Percentiles rank a stretch among this genome's conserved stretches.
Conservation (phyloP, 2,113 vertebrate genomes). For the Eptesicus fuscus region DNA sequence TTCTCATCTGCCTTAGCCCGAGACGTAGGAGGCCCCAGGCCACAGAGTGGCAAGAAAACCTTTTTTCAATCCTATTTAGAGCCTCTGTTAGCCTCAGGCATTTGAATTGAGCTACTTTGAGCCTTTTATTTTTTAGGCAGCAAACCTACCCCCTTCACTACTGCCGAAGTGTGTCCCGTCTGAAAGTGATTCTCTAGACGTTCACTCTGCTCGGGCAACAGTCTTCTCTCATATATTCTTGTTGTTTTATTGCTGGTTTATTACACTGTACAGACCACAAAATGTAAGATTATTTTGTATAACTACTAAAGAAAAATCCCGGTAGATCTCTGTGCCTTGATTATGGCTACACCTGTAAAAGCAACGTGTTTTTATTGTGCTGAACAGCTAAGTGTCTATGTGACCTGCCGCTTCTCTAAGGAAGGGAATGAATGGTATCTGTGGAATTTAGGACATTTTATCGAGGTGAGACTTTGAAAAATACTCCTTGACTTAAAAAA, state of each 20-base stretch:
- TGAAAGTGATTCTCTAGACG: conserved; percentile 82
- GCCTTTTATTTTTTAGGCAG: conserved; percentile 79
- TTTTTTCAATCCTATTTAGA: conserved; percentile 75
- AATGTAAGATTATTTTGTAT: conserved; percentile 99
- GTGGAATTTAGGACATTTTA: conserved; percentile 90
- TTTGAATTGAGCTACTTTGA: conserved; percentile 82
- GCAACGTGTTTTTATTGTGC: conserved; percentile 94
- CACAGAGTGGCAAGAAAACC: conserved; percentile 77
- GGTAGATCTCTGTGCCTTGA: conserved; percentile 99
- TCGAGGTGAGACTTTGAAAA: conserved; percentile 90
- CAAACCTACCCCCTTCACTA: conserved; percentile 76
- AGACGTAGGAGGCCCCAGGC: conserved; percentile 78
- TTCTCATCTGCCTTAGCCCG: conserved; percentile 78
- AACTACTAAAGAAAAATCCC: conserved; percentile 97
- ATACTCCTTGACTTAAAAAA: conserved; percentile 87
- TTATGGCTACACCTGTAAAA: conserved; percentile 95
- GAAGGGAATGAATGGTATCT: conserved; percentile 89
- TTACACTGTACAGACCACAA: conserved; percentile 97
- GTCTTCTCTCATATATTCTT: conserved; percentile 39
- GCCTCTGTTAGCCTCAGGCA: conserved; percentile 86
- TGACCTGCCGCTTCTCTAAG: conserved; percentile 88
- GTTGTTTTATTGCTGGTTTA: conserved; percentile 91
- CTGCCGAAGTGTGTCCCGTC: conserved; percentile 80
- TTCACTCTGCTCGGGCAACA: no score
- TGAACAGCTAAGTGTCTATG: conserved; percentile 95